Conservation (phyloP, 1,140 invertebrate genomes). For the Anastrepha obliqua region DNA sequence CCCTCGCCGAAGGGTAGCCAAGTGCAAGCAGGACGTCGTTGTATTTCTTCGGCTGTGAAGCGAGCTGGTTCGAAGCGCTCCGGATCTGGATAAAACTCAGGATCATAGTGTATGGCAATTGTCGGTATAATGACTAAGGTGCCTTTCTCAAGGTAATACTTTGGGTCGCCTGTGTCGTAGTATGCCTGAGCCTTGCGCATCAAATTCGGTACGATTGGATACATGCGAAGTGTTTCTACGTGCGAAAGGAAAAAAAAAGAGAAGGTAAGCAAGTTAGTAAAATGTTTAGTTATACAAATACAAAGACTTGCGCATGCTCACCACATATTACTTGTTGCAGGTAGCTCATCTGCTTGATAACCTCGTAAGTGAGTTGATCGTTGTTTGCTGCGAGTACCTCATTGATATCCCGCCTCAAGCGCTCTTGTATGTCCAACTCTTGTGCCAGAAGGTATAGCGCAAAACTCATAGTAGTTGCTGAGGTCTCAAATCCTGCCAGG, state of each 20-base stretch:
- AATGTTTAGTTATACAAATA: no score
- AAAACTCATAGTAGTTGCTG: slow-evolving; percentile 81
- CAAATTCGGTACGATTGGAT: slow-evolving; percentile 75
- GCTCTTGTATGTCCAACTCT: slow-evolving; percentile 81
- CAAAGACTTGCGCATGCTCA: no score
- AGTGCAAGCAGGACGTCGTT: slow-evolving; percentile 68
- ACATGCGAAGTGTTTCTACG: slow-evolving; percentile 76
- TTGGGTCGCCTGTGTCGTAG: slow-evolving; percentile 73
- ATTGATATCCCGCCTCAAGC: slow-evolving; percentile 79
- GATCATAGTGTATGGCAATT: slow-evolving; percentile 79
- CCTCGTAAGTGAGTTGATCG: slow-evolving; percentile 78
- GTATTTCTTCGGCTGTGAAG: slow-evolving; percentile 77
- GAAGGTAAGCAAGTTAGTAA: not conserved
- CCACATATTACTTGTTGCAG: slow-evolving; percentile 78
- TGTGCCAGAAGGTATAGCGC: slow-evolving; percentile 81
- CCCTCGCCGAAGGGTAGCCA: slow-evolving; percentile 85
- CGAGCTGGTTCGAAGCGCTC: slow-evolving; percentile 80
- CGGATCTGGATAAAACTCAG: slow-evolving; percentile 79
- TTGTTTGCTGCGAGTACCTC: slow-evolving; percentile 74
- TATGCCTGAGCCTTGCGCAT: slow-evolving; percentile 73
- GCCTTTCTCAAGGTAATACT: slow-evolving; percentile 71
- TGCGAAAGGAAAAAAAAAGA: not conserved
- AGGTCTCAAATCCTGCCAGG: slow-evolving; percentile 86
- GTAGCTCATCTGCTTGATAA: slow-evolving; percentile 78
- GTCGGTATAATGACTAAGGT: slow-evolving; percentile 70